Base-by-base conservation (phyloP, 2,888 invertebrate species). In the Ochropleura leucogaster region DNA sequence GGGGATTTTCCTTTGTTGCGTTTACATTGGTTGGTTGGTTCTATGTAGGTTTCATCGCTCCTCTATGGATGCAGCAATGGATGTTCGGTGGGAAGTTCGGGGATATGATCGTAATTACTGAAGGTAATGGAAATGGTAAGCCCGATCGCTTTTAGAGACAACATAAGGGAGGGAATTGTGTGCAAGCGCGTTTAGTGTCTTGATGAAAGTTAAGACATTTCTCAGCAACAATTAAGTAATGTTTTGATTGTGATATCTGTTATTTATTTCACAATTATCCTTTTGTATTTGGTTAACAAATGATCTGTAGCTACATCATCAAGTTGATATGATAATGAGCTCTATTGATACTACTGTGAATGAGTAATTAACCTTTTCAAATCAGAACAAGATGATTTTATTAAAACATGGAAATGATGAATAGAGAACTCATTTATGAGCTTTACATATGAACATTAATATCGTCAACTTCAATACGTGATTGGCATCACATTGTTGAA, bases 91-190 rank as follows among this genome's bases (percentile, higher is more conserved):
- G 74, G 73, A 65, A 71, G 60, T 59, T 47, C 30, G n/a, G 46
- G 16, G 74, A 70, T 68, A 66, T 66, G 12, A 57, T 49, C 68
- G 72, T 63, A 20, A 71, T 9, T 51, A 40, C 63, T 72, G 64
- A 68, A 69, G 40, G 66, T 72, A 85, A 80, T 80, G 77, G 69
- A 78, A 74, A 81, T 83, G 47, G 77, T 67, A 79, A 80, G 65
- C 67, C 60, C 75, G 83, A 87, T 85, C 65, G 80, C 77, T 73
- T 76, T 74, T 68, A 47, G 3, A 46, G 66, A 16, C 66, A 84
- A 84, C 49, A 75, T 77, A 76, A 68, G 78, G 62, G n/a, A 16
- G 0, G 10, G 3, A 44, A 70, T 42, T 57, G n/a, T 60, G 30
- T 16, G 46, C 68, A 30, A 6, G 30, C 14, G 10, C 63, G 59